phyloP scores from a whole-genome alignment of 1,140 invertebrate genomes.

The Tribolium castaneum region DNA sequence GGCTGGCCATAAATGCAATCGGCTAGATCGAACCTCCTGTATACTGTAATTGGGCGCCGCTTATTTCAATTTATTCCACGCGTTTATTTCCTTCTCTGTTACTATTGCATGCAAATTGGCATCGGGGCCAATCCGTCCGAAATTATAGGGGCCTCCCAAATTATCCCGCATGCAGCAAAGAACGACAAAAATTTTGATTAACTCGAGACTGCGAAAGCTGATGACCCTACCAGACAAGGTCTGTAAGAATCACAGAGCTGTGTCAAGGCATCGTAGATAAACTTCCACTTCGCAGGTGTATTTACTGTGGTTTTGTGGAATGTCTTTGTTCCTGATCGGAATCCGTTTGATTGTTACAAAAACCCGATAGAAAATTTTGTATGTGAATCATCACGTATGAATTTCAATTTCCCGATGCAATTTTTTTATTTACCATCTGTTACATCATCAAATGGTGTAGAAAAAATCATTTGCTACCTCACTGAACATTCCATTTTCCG shows the following conservation, averaged over 20 bases:
- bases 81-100: constrained; percentile 10
- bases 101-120: constrained; percentile 22
- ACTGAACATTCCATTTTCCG: constrained; percentile 4
- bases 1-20: not conserved
- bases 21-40: not conserved
- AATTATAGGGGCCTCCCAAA: constrained; percentile 19
- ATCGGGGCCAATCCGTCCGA: constrained; percentile 2
- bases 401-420: not conserved
- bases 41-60: constrained; percentile 12
- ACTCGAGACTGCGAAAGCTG: constrained; percentile 1
- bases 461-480: not conserved
- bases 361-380: not conserved
- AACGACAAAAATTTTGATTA: constrained; percentile 14
- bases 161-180: constrained; percentile 1
- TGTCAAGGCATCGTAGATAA: constrained; percentile 6
- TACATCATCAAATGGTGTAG: not conserved
- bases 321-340: constrained; percentile 27
- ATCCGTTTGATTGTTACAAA: not conserved
- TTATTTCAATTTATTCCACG: constrained; percentile 10
- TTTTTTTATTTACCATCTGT: not conserved
- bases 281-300: constrained; percentile 22
- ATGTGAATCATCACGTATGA: not conserved
- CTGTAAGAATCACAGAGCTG: constrained; percentile 8
- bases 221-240: not conserved
- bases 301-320: constrained; percentile 32